These are phyloP conservation scores for Paratrypauchen microcephalus DNA, from an alignment of 2,797 vertebrate genomes.

Conservation along the genomic window DNA sequence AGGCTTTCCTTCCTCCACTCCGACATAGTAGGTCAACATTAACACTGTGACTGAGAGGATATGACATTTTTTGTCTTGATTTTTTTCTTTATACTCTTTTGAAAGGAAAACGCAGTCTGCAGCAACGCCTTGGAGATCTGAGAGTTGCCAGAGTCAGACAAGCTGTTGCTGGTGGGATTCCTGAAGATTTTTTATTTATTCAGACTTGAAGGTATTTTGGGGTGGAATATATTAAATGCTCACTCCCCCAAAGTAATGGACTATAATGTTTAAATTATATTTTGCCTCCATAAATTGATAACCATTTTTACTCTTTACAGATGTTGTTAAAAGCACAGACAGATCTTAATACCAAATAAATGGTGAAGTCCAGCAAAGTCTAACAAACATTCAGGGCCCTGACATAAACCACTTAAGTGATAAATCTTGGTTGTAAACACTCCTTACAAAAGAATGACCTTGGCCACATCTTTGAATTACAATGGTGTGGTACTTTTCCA, in stretches of 20 bases:
- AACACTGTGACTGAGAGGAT: not conserved
- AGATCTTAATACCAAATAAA: slow-evolving; percentile 14
- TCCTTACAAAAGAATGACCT: slow-evolving; percentile 20
- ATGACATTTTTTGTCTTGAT: not conserved
- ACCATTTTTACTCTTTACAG: not conserved
- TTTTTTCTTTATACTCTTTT: not conserved
- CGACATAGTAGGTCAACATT: slow-evolving; percentile 74
- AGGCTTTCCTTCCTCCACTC: slow-evolving; percentile 76
- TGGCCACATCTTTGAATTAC: slow-evolving; percentile 44
- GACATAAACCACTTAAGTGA: slow-evolving; percentile 30
- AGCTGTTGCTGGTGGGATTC: slow-evolving; percentile 62
- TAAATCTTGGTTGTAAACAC: slow-evolving; percentile 39
- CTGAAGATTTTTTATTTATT: slow-evolving; percentile 68
- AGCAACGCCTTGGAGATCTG: slow-evolving; percentile 60
- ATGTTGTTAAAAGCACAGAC: not conserved
- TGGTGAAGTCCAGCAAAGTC: not conserved
- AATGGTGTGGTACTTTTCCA: slow-evolving; percentile 9
- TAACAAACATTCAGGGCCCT: not conserved
- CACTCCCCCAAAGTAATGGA: not conserved
- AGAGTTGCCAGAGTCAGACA: slow-evolving; percentile 70
- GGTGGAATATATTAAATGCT: not conserved
- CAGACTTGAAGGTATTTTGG: slow-evolving; percentile 32
- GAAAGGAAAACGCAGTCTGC: slow-evolving; percentile 67
- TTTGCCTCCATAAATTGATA: not conserved
- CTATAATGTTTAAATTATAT: not conserved